These are phyloP conservation scores for Hirtodrosophila alboralis DNA, from an alignment of 2,888 invertebrate species.

Conservation along the genomic window DNA sequence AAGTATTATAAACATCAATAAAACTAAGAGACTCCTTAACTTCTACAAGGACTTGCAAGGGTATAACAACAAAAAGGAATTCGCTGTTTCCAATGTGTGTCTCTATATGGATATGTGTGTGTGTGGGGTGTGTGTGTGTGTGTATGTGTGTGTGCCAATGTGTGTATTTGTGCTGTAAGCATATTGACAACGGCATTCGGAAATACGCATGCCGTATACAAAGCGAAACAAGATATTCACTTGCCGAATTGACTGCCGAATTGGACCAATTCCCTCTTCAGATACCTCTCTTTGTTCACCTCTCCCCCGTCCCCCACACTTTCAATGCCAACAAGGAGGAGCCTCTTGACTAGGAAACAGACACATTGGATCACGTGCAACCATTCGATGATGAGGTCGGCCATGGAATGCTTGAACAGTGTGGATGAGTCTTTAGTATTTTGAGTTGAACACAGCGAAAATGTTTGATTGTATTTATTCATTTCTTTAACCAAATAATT, in stretches of 20 bases:
- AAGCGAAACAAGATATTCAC: conserved; percentile 62
- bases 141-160: conserved; percentile 2
- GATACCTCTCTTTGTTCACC: background rate
- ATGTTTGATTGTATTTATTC: conserved; percentile 10
- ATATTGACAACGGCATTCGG: conserved; percentile 62
- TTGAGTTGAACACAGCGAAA: conserved; percentile 13
- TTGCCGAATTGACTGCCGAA: conserved; percentile 46
- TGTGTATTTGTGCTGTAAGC: conserved; percentile 21
- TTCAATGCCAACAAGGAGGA: conserved; percentile 1
- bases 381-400: conserved; percentile 18
- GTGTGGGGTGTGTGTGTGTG: conserved; percentile 12
- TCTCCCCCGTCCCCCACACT: background rate
- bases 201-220: conserved; percentile 57
- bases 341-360: background rate
- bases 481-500: too few species aligned
- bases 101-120: background rate
- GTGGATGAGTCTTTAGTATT: conserved; percentile 12
- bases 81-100: background rate
- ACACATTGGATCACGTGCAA: conserved; percentile 25
- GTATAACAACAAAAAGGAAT: conserved; percentile 3
- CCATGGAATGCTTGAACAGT: conserved; percentile 13
- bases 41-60: background rate
- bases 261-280: conserved; percentile 7
- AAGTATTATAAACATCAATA: too few species aligned
- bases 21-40: background rate